Percentiles rank a stretch among this genome's conserved stretches.
Evolutionary conservation across 2,888 invertebrate species (phyloP).

Genomic region (Drosophila multiciliata): DNA sequence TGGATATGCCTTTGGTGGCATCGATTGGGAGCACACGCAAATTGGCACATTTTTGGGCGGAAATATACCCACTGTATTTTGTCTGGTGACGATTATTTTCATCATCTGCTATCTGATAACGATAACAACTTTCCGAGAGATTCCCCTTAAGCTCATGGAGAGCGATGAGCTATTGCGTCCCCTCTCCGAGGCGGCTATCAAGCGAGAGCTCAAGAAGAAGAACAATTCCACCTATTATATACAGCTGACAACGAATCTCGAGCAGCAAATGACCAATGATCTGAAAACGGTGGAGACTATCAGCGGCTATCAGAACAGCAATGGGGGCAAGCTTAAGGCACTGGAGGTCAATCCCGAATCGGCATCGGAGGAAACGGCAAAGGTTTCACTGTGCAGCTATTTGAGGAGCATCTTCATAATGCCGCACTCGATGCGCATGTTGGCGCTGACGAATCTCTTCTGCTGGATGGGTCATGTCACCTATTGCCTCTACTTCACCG

Average conservation of each 20-base stretch:
- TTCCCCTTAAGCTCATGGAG: conserved; percentile 85
- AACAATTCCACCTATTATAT: conserved; percentile 82
- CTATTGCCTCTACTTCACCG: conserved; percentile 89
- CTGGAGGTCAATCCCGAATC: conserved; percentile 45
- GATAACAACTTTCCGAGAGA: conserved; percentile 87
- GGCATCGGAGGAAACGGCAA: conserved; percentile 49
- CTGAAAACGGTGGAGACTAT: conserved; percentile 22
- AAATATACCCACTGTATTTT: conserved; percentile 87
- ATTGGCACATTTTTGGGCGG: conserved; percentile 86
- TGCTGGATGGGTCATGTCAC: conserved; percentile 90
- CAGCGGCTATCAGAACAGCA: conserved; percentile 72
- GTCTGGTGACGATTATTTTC: conserved; percentile 87
- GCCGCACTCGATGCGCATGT: conserved; percentile 86
- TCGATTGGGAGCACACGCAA: conserved; percentile 87
- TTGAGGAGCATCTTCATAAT: conserved; percentile 87
- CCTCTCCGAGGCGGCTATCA: conserved; percentile 81
- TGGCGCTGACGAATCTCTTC: conserved; percentile 88
- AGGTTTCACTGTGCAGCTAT: conserved; percentile 80
- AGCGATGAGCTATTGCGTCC: conserved; percentile 82
- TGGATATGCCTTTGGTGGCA: conserved; percentile 87
- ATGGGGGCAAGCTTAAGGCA: conserved; percentile 23
- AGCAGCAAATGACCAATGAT: conserved; percentile 69
- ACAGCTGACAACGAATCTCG: conserved; percentile 78
- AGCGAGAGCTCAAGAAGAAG: conserved; percentile 81
- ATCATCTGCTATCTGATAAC: conserved; percentile 86